Evolutionary conservation across 2,888 invertebrate genomes (phyloP).

Genomic region (Troides aeacus): DNA sequence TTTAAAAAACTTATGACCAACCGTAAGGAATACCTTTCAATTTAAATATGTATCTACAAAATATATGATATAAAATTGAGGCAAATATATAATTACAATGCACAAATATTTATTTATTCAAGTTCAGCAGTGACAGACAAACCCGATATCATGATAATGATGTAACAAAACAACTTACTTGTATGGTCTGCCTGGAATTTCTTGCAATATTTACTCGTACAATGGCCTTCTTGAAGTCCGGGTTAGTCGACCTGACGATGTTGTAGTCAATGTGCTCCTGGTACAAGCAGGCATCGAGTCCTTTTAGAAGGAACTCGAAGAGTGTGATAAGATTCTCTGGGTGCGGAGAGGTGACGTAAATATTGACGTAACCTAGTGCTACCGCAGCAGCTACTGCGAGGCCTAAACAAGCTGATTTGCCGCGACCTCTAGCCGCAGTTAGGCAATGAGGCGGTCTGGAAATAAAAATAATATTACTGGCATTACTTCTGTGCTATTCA

Average conservation of each 20-base stretch:
- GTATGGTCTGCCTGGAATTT: conserved; percentile 95
- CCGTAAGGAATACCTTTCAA: too few relatives aligned
- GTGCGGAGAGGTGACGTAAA: conserved; percentile 98
- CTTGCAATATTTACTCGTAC: conserved; percentile 94
- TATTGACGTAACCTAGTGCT: conserved; percentile 92
- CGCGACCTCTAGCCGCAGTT: conserved; percentile 97
- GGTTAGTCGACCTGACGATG: conserved; percentile 95
- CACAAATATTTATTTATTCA: too few relatives aligned
- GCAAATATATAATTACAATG: too few relatives aligned
- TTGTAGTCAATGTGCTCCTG: conserved; percentile 98
- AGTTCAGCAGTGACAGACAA: background rate
- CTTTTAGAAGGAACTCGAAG: conserved; percentile 98
- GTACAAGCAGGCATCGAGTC: conserved; percentile 95
- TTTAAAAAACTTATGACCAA: too few relatives aligned
- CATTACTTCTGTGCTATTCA: background rate
- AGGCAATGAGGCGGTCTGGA: conserved; percentile 93
- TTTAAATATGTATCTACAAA: too few relatives aligned
- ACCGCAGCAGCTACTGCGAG: conserved; percentile 93
- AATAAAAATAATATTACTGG: background rate
- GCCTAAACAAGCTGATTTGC: conserved; percentile 98
- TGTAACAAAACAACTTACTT: conserved; percentile 71
- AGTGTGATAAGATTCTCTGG: conserved; percentile 98
- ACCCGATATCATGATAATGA: background rate
- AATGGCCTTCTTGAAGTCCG: conserved; percentile 97
- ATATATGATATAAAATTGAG: too few relatives aligned